Conservation (phyloP, 1,140 invertebrate species). For the Drosophila jambulina region DNA sequence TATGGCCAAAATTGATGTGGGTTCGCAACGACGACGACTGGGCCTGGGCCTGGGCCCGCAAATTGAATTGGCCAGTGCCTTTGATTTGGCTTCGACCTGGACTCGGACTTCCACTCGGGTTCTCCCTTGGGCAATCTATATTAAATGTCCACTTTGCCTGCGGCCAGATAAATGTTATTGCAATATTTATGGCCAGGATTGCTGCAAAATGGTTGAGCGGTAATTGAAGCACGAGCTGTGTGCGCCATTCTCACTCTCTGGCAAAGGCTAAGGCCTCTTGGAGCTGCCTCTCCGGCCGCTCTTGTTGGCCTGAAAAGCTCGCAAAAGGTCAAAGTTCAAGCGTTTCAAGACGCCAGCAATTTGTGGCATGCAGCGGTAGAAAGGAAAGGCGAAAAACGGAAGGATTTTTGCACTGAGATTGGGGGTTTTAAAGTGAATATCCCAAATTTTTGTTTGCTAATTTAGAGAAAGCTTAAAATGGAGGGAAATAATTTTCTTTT, state of each 20-base stretch:
- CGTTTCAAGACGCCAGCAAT: slow-evolving; percentile 40
- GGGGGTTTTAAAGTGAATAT: background rate
- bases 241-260: background rate
- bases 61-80: slow-evolving; percentile 36
- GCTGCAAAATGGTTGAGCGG: slow-evolving; percentile 31
- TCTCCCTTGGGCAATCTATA: slow-evolving; percentile 33
- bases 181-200: slow-evolving; percentile 48
- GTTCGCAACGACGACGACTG: slow-evolving; percentile 13
- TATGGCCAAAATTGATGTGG: slow-evolving; percentile 57
- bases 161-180: slow-evolving; percentile 52
- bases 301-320: slow-evolving; percentile 29
- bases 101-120: background rate
- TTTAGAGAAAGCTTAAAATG: background rate
- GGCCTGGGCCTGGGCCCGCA: slow-evolving; percentile 11
- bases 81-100: slow-evolving; percentile 9
- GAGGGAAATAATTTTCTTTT: background rate
- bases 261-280: background rate
- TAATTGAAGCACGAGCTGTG: slow-evolving; percentile 39
- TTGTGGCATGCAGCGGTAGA: slow-evolving; percentile 29
- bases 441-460: background rate
- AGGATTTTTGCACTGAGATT: slow-evolving; percentile 2
- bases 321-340: slow-evolving; percentile 60
- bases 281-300: background rate
- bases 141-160: slow-evolving; percentile 46
- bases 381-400: slow-evolving; percentile 6